Percentiles rank a stretch among this genome's conserved stretches.
phyloP scores from a whole-genome alignment of 64 coral and sea anemone genomes.

The Platygyra sinensis region DNA sequence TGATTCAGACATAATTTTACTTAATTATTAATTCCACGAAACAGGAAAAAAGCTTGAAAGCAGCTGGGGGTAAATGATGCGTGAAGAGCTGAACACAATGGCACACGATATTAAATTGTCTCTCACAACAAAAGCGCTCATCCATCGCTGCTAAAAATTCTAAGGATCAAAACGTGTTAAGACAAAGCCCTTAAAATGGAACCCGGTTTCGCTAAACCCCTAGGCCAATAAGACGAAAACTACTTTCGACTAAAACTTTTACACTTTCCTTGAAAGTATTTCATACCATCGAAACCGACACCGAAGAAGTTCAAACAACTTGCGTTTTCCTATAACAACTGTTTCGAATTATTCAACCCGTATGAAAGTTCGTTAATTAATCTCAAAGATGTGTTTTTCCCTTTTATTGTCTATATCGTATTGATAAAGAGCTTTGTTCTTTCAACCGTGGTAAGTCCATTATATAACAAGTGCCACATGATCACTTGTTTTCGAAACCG shows the following conservation, averaged over 20 bases:
- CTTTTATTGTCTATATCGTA: slow-evolving; percentile 10
- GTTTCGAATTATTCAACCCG: neutral
- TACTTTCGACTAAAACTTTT: neutral
- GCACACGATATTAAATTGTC: slow-evolving; percentile 6
- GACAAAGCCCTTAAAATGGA: neutral
- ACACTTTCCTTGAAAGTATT: neutral
- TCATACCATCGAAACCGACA: neutral
- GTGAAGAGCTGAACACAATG: slow-evolving; percentile 10
- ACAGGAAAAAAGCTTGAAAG: slow-evolving; percentile 15
- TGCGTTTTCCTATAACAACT: neutral
- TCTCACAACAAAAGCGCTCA: neutral
- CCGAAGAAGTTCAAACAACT: neutral
- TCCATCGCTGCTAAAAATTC: slow-evolving; percentile 8
- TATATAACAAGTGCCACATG: slow-evolving; percentile 27
- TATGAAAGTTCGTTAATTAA: slow-evolving; percentile 13
- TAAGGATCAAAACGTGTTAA: slow-evolving; percentile 14
- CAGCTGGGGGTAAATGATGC: slow-evolving; percentile 25
- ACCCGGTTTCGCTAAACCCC: neutral
- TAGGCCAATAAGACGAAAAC: neutral
- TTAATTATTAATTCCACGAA: neutral
- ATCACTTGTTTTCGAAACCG: neutral
- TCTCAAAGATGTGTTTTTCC: slow-evolving; percentile 23
- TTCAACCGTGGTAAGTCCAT: slow-evolving; percentile 24
- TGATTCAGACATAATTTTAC: neutral
- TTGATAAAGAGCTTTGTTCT: slow-evolving; percentile 20